A percentile compares a stretch with the other conserved stretches of the same genome.
phyloP scores from a whole-genome alignment of 1,140 invertebrate genomes.

The Trichomalopsis sarcophagae region DNA sequence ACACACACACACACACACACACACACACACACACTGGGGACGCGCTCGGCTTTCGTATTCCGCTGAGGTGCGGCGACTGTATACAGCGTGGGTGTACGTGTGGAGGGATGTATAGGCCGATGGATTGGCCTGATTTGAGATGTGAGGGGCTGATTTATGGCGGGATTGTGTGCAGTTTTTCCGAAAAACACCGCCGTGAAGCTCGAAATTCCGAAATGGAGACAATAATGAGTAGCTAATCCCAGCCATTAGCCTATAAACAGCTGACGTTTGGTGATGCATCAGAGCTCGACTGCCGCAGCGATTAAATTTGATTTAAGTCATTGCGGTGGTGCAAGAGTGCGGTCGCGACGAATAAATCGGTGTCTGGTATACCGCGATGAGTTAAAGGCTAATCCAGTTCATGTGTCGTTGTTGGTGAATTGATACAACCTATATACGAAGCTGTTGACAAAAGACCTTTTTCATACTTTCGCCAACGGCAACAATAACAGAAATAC shows the following conservation, averaged over 20 bases:
- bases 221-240: not conserved
- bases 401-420: not conserved
- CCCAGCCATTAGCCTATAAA: not conserved
- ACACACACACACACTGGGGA: too few relatives aligned
- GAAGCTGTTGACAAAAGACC: too few relatives aligned
- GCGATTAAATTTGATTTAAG: conserved; percentile 11
- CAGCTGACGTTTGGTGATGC: not conserved
- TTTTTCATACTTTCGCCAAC: too few relatives aligned
- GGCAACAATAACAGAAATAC: too few relatives aligned
- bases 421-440: not conserved
- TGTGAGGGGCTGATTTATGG: not conserved
- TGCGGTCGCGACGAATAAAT: conserved; percentile 12
- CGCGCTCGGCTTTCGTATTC: not conserved
- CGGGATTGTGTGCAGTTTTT: not conserved
- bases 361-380: not conserved
- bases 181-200: not conserved
- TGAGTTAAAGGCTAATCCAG: not conserved
- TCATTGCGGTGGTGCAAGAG: conserved; percentile 8
- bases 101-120: not conserved
- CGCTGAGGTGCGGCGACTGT: not conserved
- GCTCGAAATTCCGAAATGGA: not conserved
- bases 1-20: too few relatives aligned
- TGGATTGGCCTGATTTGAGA: not conserved
- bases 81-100: not conserved
- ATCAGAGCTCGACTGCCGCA: not conserved